phyloP scores from a whole-genome alignment of 2,797 vertebrate genomes.

The Masticophis lateralis region DNA sequence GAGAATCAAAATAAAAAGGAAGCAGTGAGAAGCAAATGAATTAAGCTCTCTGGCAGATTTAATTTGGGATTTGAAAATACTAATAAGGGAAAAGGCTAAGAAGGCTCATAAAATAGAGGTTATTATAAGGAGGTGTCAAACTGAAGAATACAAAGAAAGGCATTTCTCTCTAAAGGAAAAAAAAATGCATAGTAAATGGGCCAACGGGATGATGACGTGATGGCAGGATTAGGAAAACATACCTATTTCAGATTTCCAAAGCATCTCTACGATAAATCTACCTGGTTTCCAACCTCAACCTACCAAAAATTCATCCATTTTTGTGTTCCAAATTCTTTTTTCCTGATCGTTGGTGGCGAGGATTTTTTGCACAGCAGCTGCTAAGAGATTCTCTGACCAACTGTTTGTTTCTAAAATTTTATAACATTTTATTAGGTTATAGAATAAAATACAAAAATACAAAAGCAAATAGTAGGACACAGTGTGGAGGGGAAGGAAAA shows the following conservation, averaged over 20 bases:
- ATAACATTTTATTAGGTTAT: too few relatives aligned
- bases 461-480: too few relatives aligned
- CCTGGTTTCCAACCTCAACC: background rate
- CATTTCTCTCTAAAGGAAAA: background rate
- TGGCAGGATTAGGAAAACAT: fast-evolving
- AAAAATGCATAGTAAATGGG: background rate
- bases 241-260: background rate
- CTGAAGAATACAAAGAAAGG: background rate
- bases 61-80: slow-evolving; percentile 51
- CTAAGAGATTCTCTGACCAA: background rate
- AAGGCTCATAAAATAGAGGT: slow-evolving; percentile 36
- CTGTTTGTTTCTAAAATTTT: background rate
- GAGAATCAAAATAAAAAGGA: slow-evolving; percentile 50
- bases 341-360: background rate
- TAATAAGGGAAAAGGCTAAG: slow-evolving; percentile 24
- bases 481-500: too few relatives aligned
- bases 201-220: background rate
- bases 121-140: slow-evolving; percentile 30
- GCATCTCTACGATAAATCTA: background rate
- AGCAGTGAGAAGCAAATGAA: slow-evolving; percentile 41
- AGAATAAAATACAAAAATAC: too few relatives aligned
- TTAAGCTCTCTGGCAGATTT: slow-evolving; percentile 43
- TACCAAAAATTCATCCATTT: background rate
- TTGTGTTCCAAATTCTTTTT: background rate
- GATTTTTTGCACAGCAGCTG: background rate